Base-by-base conservation (phyloP, 2,797 vertebrate species). In the Pelochelys cantorii region DNA sequence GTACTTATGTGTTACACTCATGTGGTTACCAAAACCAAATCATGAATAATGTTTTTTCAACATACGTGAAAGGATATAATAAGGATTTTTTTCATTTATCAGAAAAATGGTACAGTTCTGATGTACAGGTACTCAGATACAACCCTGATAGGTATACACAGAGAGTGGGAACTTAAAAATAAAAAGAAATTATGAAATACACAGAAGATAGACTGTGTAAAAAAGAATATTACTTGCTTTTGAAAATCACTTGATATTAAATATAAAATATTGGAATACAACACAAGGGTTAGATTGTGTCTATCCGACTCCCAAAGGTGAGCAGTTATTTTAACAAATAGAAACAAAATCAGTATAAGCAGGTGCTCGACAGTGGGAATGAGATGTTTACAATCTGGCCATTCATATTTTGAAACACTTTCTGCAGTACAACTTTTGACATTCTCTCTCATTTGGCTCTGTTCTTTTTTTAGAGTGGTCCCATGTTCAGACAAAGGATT, bases 401-500 rank as follows among this genome's bases (percentile, higher is more conserved):
- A 1, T n/a, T n/a, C n/a, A n/a, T n/a, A n/a, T 54, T 86, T 86
- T 79, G 57, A 90, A 93, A 71, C 34, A 53, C 5, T 74, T 91
- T 2, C 53, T 90, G 86, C 78, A 3, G 52, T 68, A 68, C 62
- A 34, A n/a, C 31, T n/a, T 68, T 68, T 87, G 79, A 85, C 65
- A 85, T 22, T 42, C 71, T 25, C 34, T 57, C 56, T 81, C 79
- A 59, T 29, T 34, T 81, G 25, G 14, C 23, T 27, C 3, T 86
- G 89, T 79, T 27, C 37, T 14, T 88, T 79, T 98, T 98, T 48
- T 95, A 98, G 97, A 97, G 94, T 98, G 89, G 95, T 98, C 91
- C 98, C 98, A 84, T 98, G 98, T 89, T 98, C 97, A 31, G 97
- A 98, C 79, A 98, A 98, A 98, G 93, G 87, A 1, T 75, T 98